These are phyloP conservation scores for Zaprionus tsacasi DNA, from an alignment of 1,140 invertebrate genomes.

Conservation along the genomic window DNA sequence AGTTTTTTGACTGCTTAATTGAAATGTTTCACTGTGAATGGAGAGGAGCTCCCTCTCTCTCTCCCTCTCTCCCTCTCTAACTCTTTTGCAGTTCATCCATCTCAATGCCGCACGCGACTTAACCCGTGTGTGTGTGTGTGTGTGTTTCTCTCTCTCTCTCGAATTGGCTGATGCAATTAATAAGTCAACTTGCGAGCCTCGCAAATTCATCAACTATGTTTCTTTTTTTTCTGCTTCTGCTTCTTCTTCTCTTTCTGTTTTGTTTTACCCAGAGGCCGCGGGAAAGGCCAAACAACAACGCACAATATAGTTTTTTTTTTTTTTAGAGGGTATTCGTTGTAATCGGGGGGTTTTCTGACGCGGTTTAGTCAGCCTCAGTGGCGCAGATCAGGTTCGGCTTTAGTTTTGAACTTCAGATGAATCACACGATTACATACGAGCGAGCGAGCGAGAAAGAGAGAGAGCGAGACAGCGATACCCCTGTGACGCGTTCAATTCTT, in stretches of 20 bases:
- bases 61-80: neutral
- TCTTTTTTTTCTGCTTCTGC: neutral
- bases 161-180: conserved; percentile 72
- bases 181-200: conserved; percentile 52
- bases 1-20: neutral
- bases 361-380: conserved; percentile 1
- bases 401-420: neutral
- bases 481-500: neutral
- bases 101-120: conserved; percentile 38
- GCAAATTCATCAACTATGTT: conserved; percentile 40
- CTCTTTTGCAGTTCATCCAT: conserved; percentile 15
- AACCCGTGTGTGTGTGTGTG: neutral
- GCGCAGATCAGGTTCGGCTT: conserved; percentile 6
- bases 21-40: neutral
- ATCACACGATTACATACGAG: neutral
- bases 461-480: neutral
- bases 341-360: conserved; percentile 8
- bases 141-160: conserved; percentile 19
- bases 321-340: neutral
- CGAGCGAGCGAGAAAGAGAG: neutral
- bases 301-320: neutral
- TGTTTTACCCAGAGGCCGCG: conserved; percentile 17
- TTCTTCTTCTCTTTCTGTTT: neutral
- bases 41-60: neutral
- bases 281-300: conserved; percentile 33